These are phyloP conservation scores for Heliconius ethilla DNA, from an alignment of 2,888 invertebrate species.

Conservation along the genomic window DNA sequence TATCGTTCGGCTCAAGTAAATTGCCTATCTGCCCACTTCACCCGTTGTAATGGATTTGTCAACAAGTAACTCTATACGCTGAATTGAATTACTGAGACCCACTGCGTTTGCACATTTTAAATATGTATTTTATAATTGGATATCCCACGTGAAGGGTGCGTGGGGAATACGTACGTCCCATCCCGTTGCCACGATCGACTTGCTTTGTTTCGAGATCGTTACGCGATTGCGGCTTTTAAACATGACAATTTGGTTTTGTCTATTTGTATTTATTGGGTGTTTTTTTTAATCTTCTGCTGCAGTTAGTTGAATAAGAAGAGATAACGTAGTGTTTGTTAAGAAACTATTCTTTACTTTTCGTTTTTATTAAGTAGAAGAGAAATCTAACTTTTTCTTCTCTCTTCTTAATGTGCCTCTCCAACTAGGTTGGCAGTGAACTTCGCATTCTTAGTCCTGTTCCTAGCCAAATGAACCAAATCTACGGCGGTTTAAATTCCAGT, in stretches of 20 bases:
- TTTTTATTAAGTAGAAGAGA: neutral
- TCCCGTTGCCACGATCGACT: conserved; percentile 31
- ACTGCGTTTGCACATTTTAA: conserved; percentile 66
- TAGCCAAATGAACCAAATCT: no score
- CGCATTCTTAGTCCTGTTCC: no score
- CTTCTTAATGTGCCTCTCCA: no score
- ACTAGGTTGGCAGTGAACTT: no score
- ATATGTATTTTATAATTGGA: conserved; percentile 71
- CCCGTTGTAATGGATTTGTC: conserved; percentile 73
- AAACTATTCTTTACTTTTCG: neutral
- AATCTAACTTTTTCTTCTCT: no score
- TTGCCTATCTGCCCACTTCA: conserved; percentile 53
- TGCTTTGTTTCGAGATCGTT: conserved; percentile 37
- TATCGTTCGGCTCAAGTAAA: conserved; percentile 45
- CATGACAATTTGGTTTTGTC: conserved; percentile 19
- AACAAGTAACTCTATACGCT: conserved; percentile 73
- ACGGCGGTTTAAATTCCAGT: no score
- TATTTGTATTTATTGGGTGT: neutral
- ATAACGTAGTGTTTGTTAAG: neutral
- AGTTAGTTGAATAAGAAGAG: neutral
- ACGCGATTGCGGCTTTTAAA: conserved; percentile 32
- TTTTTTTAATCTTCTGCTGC: neutral
- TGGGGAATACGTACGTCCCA: conserved; percentile 32
- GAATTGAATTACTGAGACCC: conserved; percentile 71
- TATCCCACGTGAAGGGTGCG: conserved; percentile 46